Evolutionary conservation across 1,140 invertebrate genomes (phyloP).

Genomic region (Rhagoletis pomonella): DNA sequence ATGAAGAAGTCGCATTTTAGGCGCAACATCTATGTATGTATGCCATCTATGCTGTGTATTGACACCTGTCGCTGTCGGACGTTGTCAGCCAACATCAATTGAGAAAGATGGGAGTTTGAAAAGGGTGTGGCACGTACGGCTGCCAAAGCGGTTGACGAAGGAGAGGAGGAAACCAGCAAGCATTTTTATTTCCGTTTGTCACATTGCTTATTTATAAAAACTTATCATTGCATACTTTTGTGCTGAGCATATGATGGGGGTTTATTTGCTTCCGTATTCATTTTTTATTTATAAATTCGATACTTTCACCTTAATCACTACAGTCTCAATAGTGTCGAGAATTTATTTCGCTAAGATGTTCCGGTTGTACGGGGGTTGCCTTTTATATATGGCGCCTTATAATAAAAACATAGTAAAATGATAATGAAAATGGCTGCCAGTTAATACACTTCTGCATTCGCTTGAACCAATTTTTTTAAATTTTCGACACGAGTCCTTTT

Average conservation of each 20-base stretch:
- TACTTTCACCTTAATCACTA: neutral
- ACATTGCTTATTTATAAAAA: neutral
- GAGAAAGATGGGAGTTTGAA: neutral
- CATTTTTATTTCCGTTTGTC: slow-evolving; percentile 2
- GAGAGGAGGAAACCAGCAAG: neutral
- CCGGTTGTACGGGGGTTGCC: no score
- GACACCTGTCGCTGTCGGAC: slow-evolving; percentile 29
- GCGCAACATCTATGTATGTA: neutral
- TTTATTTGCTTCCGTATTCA: neutral
- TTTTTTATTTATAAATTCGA: slow-evolving; percentile 7
- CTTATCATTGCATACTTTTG: slow-evolving; percentile 32
- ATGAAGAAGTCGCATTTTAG: neutral
- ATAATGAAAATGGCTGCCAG: no score
- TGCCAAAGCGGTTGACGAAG: neutral
- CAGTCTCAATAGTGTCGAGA: neutral
- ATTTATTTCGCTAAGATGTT: no score
- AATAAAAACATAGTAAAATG: no score
- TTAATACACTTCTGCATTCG: no score
- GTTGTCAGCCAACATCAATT: neutral
- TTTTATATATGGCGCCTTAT: no score
- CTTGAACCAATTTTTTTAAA: no score
- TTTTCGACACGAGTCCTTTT: no score
- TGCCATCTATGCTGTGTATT: neutral
- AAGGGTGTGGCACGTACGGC: neutral
- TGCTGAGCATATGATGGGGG: neutral